Evolutionary conservation across 2,888 invertebrate species (phyloP).

Genomic region (Trimorus sp.): DNA sequence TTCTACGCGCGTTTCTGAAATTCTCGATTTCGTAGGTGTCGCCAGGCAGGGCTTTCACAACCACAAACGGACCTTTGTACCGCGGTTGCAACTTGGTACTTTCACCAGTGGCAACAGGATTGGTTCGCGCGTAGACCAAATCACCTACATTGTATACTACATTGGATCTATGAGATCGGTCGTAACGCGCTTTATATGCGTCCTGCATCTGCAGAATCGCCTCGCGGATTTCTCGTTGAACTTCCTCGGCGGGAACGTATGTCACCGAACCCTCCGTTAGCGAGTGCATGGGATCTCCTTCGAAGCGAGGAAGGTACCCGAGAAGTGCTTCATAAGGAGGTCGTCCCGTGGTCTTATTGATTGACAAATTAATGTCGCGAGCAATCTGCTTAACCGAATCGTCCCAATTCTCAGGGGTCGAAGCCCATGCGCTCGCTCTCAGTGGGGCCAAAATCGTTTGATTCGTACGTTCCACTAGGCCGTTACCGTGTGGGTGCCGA

Average conservation of each 20-base stretch:
- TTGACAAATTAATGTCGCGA: neutral
- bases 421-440: neutral
- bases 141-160: slow-evolving; percentile 30
- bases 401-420: neutral
- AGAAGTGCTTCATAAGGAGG: slow-evolving; percentile 48
- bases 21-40: slow-evolving; percentile 10
- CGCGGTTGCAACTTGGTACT: slow-evolving; percentile 29
- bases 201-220: slow-evolving; percentile 20
- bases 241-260: slow-evolving; percentile 8
- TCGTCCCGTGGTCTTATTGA: slow-evolving; percentile 26
- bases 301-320: slow-evolving; percentile 22
- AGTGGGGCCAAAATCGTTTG: slow-evolving; percentile 23
- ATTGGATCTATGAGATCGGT: slow-evolving; percentile 4
- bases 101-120: slow-evolving; percentile 23
- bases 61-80: slow-evolving; percentile 20
- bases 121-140: slow-evolving; percentile 26
- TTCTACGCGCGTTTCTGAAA: neutral
- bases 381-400: slow-evolving; percentile 8
- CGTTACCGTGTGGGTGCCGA: slow-evolving; percentile 12
- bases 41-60: slow-evolving; percentile 2
- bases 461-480: slow-evolving; percentile 15
- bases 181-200: slow-evolving; percentile 33
- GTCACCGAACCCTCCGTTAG: neutral
- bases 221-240: slow-evolving; percentile 38
- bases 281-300: neutral